Percentiles rank a stretch among this genome's conserved stretches.
Evolutionary conservation across 1,140 invertebrate genomes (phyloP).

Genomic region (Drosophila mojavensis): DNA sequence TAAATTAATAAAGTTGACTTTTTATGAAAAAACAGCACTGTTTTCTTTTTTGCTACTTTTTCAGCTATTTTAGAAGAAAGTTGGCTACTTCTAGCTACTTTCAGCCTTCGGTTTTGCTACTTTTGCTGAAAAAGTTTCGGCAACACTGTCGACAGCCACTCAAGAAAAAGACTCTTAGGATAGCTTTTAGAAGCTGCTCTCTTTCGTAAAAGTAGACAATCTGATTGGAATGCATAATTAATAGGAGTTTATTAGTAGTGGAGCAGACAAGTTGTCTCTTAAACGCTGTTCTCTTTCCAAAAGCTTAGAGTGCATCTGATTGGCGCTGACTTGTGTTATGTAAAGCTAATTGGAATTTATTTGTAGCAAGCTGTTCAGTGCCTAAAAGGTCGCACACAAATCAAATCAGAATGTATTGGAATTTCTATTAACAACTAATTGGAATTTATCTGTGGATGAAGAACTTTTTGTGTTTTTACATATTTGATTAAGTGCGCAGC

Average conservation of each 20-base stretch:
- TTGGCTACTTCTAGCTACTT: too few species aligned
- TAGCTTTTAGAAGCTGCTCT: slow-evolving; percentile 8
- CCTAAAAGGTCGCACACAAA: slow-evolving; percentile 36
- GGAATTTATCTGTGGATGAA: slow-evolving; percentile 57
- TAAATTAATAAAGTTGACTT: too few species aligned
- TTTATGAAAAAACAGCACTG: too few species aligned
- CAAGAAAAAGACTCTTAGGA: slow-evolving; percentile 19
- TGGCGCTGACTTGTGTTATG: background rate
- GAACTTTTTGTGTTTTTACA: slow-evolving; percentile 36
- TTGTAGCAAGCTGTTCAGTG: background rate
- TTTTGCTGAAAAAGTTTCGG: too few species aligned
- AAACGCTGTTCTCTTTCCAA: too few species aligned
- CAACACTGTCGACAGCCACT: slow-evolving; percentile 5
- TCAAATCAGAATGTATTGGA: background rate
- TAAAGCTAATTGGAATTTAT: slow-evolving; percentile 4
- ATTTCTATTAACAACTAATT: slow-evolving; percentile 49
- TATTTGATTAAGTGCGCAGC: slow-evolving; percentile 47
- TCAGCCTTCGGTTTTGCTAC: too few species aligned
- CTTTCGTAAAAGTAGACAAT: background rate
- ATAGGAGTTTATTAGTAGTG: too few species aligned
- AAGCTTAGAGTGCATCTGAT: background rate
- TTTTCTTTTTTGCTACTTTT: too few species aligned
- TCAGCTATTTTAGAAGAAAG: too few species aligned
- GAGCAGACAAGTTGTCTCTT: too few species aligned
- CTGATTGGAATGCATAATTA: too few species aligned